Evolutionary conservation across 2,888 invertebrate genomes (phyloP), one percentile per base, ranked within the genome.

Genomic region (Andricus curvator): DNA sequence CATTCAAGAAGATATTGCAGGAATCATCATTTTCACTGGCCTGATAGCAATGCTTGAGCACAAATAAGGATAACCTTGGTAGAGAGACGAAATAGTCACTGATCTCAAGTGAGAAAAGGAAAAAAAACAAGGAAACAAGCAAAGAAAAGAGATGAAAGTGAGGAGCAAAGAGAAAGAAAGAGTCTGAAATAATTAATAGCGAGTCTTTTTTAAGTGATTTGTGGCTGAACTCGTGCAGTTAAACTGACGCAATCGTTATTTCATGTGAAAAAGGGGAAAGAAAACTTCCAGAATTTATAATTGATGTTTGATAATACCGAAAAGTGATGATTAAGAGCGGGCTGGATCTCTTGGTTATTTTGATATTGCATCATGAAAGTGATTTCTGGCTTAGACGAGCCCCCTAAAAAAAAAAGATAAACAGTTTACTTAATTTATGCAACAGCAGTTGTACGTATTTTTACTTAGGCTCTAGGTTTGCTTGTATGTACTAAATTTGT

Each of bases 351-450:
- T 56, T 68, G 20, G 25, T 51, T 56, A 74, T 56, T 74, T 74
- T 51, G 74, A 74, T 56, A 20, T 74, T 56, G 74, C 51, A 56
- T 51, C 56, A 56, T 17, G n/a, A 74, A 74, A 74, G 70, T 33
- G 70, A 56, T 74, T 74, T n/a, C 33, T 51, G n/a, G 33, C 51
- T 70, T 29, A 68, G 51, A 29, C 56, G 20, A 51, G 68, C 44
- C 44, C 44, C 68, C 67, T 22, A 13, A 29, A 67, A 67, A 67
- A 67, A 37, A 41, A 67, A n/a, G 66, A 67, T 67, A 67, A 67
- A 67, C 13, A 41, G 37, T 37, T 67, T 41, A 37, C 33, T 67
- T 67, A 41, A 65, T 65, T 65, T 65, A 65, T 65, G 33, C 33
- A 20, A 65, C 33, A 33, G 29, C 41, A 3, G 22, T 37, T 51